Evolutionary conservation across 2,888 invertebrate species (phyloP), one percentile per base, ranked within the genome.

Genomic region (Ectemnius lituratus): DNA sequence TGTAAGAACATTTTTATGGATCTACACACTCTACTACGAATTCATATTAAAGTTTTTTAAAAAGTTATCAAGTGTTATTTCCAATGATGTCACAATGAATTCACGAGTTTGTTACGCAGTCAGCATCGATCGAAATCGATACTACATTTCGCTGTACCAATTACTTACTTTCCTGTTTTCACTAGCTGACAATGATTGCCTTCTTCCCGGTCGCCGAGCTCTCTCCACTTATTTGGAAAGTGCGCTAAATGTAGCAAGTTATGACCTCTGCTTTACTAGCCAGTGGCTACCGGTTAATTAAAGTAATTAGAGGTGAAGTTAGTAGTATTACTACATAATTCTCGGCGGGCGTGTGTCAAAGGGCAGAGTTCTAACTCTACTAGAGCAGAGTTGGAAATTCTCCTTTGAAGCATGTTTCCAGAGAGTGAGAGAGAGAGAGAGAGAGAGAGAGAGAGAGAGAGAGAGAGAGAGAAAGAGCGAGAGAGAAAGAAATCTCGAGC

Each of bases 161-260:
- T 58, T 27, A 14, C 11, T 58, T 16, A 20, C 27, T 58, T 20
- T 37, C 37, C 37, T 37, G 37, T 6, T 37, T 6, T 52, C 62
- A 45, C 13, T 61, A 11, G 45, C 16, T 52, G 28, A 47, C 27
- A 52, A 62, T 20, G 27, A 57, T 58, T 4, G 52, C 2, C 52
- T 52, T 52, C 52, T 16, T 52, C 52, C 16, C 52, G 52, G 1
- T 16, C n/a, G 18, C 14, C 16, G 16, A 20, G 13, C 20, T 58
- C 14, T 58, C 14, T 13, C 13, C 18, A 58, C 27, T 58, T 58
- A 58, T 37, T 16, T 61, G 37, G 61, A 61, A 61, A 61, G 61
- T 37, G 27, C 20, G 27, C 27, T 18, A 16, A 61, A 61, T 61
- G n/a, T 37, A 23, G 37, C 37, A 8, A 37, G 52, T 61, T 61